Base-by-base conservation (phyloP, 2,797 vertebrate genomes). In the Delichon dasypus region DNA sequence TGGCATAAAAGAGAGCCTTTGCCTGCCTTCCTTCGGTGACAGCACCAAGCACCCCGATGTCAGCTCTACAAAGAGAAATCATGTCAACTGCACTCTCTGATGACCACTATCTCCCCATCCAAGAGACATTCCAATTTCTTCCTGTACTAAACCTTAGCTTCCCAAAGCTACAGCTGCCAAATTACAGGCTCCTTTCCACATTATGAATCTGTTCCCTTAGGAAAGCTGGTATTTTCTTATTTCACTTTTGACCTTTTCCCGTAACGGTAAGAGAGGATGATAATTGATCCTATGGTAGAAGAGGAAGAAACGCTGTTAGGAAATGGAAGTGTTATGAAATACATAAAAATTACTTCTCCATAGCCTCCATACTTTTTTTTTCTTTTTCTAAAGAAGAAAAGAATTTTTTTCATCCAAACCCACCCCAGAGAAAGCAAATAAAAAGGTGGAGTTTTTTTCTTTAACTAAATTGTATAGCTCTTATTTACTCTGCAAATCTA, bases 41-140 rank as follows among this genome's bases (percentile, higher is more conserved):
- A 95, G 74, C 65, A 91, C 55, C 74, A 72, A 93, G 89, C 87
- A 84, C 45, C 67, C 84, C 29, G 7, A 60, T 45, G 93, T 93
- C 90, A 95, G 66, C 42, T 77, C 76, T 32, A 45, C 15, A 25
- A 48, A 73, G 85, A 93, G 55, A 44, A 95, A 89, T 80, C 15
- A 3, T 78, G 89, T 48, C 89, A 96, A 72, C 71, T 89, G 55
- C 78, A 48, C 88, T 89, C 89, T 97, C 76, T 65, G 75, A 91
- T 95, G 88, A 88, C 62, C 88, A 74, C 84, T 92, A 90, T 77
- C 80, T 95, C 85, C 93, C 68, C 65, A 93, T n/a, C 80, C 57
- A 92, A 82, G 91, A 97, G 92, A 96, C 95, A 97, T 94, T 95
- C 91, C 96, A 97, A 96, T 96, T 94, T 93, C 71, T 92, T 93